Conservation (phyloP, 2,888 invertebrate species). For the Amblyjoppa fuscipennis region DNA sequence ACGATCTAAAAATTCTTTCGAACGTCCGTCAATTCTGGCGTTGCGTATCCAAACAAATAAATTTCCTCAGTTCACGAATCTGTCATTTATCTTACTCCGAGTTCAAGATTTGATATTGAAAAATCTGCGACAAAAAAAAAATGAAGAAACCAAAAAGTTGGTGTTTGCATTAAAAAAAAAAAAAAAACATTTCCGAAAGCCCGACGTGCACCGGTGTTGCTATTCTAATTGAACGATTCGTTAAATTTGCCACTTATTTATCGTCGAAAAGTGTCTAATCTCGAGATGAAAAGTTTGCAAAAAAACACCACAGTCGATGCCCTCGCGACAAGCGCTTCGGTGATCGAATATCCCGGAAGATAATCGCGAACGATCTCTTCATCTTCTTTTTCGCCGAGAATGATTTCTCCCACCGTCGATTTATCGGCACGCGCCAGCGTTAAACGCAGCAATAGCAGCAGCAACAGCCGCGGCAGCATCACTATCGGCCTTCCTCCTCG, state of each 20-base stretch:
- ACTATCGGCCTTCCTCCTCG: constrained; percentile 55
- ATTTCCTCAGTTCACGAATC: no score
- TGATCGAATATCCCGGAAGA: constrained; percentile 66
- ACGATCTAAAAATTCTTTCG: background rate
- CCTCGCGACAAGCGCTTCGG: background rate
- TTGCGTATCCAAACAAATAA: no score
- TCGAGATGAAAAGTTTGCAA: background rate
- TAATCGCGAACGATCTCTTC: constrained; percentile 24
- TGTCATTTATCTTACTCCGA: no score
- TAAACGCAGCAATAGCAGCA: constrained; percentile 41
- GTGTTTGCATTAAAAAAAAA: no score
- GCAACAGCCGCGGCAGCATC: constrained; percentile 16
- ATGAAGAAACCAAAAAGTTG: no score
- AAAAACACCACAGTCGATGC: background rate
- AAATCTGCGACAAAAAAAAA: no score
- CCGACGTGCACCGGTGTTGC: background rate
- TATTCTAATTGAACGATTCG: background rate
- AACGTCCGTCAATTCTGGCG: background rate
- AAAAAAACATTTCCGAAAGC: no score
- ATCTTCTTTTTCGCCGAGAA: constrained; percentile 15
- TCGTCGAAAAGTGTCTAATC: background rate
- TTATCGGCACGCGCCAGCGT: constrained; percentile 69
- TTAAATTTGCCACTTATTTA: background rate
- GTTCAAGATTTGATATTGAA: background rate
- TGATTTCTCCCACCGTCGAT: constrained; percentile 67